A percentile compares a stretch with the other conserved stretches of the same genome.
Conservation (phyloP, 2,113 vertebrate species). For the Albula goreensis region DNA sequence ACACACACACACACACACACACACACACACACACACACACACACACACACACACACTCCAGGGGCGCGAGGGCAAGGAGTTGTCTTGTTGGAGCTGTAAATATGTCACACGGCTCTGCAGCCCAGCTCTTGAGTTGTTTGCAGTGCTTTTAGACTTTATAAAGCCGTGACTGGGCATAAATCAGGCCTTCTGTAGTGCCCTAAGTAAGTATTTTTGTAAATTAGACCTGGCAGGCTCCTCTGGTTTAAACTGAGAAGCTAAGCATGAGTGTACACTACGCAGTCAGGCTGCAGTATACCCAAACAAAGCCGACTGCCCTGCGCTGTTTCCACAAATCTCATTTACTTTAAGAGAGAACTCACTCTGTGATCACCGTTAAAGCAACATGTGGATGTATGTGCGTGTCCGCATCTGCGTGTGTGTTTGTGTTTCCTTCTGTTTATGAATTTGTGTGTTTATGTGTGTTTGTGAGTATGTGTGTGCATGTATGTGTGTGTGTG, state of each 20-base stretch:
- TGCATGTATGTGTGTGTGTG: not conserved
- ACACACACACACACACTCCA: not conserved
- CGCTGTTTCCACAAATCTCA: not conserved
- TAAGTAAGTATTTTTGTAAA: not conserved
- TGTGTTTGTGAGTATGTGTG: not conserved
- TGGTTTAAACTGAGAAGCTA: not conserved
- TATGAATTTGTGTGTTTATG: not conserved
- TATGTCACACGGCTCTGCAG: not conserved
- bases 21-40: not conserved
- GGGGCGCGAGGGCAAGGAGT: not conserved
- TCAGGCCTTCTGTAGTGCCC: not conserved
- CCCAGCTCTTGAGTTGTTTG: not conserved
- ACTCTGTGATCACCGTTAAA: not conserved
- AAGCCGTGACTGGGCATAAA: not conserved
- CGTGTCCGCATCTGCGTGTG: not conserved
- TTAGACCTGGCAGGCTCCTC: not conserved
- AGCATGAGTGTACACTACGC: not conserved
- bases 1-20: not conserved
- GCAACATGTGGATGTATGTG: not conserved
- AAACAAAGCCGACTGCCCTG: not conserved
- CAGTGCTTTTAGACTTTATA: not conserved
- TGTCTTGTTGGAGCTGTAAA: not conserved
- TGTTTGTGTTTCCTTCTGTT: not conserved
- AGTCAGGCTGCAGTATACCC: not conserved
- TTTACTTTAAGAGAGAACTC: not conserved